Evolutionary conservation across 1,140 invertebrate species (phyloP), one percentile per base, ranked within the genome.

Genomic region (Papilio helenus): DNA sequence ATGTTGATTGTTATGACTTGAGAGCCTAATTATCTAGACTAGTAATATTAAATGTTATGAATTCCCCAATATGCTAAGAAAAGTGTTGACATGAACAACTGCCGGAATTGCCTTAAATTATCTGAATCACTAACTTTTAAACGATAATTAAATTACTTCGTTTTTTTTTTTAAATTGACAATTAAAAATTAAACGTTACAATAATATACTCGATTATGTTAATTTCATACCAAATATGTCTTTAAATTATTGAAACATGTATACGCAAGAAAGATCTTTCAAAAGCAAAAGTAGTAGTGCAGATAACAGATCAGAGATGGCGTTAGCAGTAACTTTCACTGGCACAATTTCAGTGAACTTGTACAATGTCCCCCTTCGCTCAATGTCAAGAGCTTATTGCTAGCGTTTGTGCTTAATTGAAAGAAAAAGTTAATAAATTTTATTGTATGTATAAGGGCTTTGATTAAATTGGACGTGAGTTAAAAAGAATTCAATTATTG

Each of bases 361-460:
- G 74, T 61, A 39, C 51, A 76, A 61, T 55, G 74, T 61, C 61
- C 23, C 8, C 49, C 20, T 34, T 42, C 18, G 61, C 34, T 77
- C 76, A 77, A 77, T 77, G 76, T 77, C 76, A 65, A 61, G 58
- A 77, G 34, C 76, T 77, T 77, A 77, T 65, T 77, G 58, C 29
- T 23, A 12, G 2, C 1, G 26, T 55, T 55, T n/a, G 51, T 55
- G 29, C 26, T 76, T 76, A 51, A 73, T 55, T 61, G 74, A 55
- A 29, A 68, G 23, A 68, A 68, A 68, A 68, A 68, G 61, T 68
- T 68, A 68, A 29, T 68, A 68, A 3, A 65, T n/a, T 61, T 26
- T 61, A 26, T 26, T 26, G 26, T 61, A 29, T 26, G 26, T 23
- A 26, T 61, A 23, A 23, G 8, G 14, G n/a, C 58, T 65, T 65